phyloP scores from a whole-genome alignment of 2,113 vertebrate genomes.

The Tringa solitaria region DNA sequence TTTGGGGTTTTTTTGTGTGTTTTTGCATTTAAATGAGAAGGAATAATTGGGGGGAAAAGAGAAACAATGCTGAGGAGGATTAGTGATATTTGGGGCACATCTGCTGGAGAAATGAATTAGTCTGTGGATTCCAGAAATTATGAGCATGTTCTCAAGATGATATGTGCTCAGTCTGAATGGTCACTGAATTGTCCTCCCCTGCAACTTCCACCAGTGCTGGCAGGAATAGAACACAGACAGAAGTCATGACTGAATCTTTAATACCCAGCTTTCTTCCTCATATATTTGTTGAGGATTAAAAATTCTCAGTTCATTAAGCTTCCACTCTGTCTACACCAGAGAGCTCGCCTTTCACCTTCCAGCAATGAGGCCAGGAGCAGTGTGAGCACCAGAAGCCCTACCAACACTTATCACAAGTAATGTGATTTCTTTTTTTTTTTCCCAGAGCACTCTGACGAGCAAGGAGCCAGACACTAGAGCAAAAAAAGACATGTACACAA shows the following conservation, averaged over 20 bases:
- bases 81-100: constrained; percentile 65
- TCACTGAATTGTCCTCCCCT: neutral
- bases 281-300: neutral
- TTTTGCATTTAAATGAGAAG: constrained; percentile 40
- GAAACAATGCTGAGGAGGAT: constrained; percentile 30
- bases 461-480: neutral
- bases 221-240: neutral
- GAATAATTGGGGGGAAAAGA: neutral
- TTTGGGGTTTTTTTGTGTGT: neutral
- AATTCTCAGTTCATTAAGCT: neutral
- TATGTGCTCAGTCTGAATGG: neutral
- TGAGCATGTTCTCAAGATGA: constrained; percentile 29
- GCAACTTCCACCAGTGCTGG: neutral
- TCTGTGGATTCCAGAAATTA: constrained; percentile 26
- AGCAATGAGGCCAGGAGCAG: neutral
- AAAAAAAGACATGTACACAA: neutral
- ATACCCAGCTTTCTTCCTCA: neutral
- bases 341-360: neutral
- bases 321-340: neutral
- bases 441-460: neutral
- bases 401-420: neutral
- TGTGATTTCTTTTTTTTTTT: neutral
- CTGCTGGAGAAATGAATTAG: constrained; percentile 45
- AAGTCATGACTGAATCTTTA: neutral
- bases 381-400: neutral